These are phyloP conservation scores for Dromiciops gliroides DNA, from an alignment of 2,113 vertebrate genomes.

Conservation along the genomic window DNA sequence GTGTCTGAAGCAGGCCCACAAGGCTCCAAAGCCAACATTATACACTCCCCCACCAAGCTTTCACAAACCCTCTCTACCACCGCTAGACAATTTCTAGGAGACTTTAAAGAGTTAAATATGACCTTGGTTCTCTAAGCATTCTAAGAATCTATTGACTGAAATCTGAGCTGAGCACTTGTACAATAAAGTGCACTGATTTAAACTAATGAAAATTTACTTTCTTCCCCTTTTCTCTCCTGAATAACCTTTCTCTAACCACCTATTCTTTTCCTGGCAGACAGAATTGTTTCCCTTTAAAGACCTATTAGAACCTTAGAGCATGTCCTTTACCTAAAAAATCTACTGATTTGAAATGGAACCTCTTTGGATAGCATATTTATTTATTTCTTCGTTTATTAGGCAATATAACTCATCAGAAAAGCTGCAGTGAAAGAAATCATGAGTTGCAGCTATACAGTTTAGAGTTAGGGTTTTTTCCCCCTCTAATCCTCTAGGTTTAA, in stretches of 20 bases:
- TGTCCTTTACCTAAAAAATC: slow-evolving; percentile 19
- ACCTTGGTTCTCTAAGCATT: neutral
- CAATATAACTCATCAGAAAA: slow-evolving; percentile 53
- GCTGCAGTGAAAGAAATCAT: neutral
- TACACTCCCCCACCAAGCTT: neutral
- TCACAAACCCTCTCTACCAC: neutral
- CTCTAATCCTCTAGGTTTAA: neutral
- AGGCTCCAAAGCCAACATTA: neutral
- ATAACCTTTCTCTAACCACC: slow-evolving; percentile 1
- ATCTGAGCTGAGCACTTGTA: neutral
- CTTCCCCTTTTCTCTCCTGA: neutral
- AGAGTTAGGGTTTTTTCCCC: neutral
- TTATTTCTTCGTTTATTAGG: slow-evolving; percentile 44
- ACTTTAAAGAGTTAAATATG: neutral
- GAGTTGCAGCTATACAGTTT: neutral
- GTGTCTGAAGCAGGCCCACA: neutral
- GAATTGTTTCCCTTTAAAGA: slow-evolving; percentile 41
- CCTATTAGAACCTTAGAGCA: slow-evolving; percentile 1
- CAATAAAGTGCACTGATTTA: neutral
- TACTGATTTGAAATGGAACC: slow-evolving; percentile 33
- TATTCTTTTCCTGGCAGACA: neutral
- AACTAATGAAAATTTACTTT: neutral
- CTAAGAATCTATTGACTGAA: neutral
- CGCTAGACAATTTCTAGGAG: neutral
- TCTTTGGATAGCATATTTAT: slow-evolving; percentile 12